Conservation (phyloP, 1,140 invertebrate species). For the Pararge aegeria region DNA sequence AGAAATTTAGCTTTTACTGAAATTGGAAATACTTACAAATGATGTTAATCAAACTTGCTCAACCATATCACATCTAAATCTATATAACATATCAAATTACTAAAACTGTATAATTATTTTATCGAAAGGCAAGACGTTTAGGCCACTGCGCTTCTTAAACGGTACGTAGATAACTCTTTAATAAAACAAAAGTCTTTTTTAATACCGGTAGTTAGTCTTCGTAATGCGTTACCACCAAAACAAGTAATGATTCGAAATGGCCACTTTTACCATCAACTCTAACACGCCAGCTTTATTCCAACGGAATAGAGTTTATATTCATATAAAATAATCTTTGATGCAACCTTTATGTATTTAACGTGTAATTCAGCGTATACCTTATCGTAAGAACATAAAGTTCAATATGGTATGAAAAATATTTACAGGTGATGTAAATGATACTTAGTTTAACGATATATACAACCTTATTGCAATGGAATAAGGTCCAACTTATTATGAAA, state of each 20-base stretch:
- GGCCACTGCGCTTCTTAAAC: background rate
- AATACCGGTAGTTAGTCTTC: slow-evolving; percentile 12
- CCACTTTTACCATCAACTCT: slow-evolving; percentile 3
- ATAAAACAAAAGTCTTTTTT: slow-evolving; percentile 3
- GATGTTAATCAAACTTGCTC: no score
- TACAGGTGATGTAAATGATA: background rate
- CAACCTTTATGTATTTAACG: background rate
- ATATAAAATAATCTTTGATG: background rate
- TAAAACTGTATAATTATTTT: no score
- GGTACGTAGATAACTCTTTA: background rate
- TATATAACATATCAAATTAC: no score
- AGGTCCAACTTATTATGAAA: background rate
- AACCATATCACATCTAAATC: no score
- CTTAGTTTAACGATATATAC: background rate
- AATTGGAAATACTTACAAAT: no score
- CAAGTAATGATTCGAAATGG: slow-evolving; percentile 1
- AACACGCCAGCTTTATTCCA: slow-evolving; percentile 1
- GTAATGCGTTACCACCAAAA: slow-evolving; percentile 8
- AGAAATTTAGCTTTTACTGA: no score
- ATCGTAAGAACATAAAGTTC: background rate
- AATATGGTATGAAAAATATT: background rate
- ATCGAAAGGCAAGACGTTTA: background rate
- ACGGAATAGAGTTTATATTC: background rate
- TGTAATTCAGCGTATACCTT: background rate
- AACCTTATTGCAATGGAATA: background rate